Conservation (phyloP, 2,113 vertebrate genomes). For the Maccullochella peelii region DNA sequence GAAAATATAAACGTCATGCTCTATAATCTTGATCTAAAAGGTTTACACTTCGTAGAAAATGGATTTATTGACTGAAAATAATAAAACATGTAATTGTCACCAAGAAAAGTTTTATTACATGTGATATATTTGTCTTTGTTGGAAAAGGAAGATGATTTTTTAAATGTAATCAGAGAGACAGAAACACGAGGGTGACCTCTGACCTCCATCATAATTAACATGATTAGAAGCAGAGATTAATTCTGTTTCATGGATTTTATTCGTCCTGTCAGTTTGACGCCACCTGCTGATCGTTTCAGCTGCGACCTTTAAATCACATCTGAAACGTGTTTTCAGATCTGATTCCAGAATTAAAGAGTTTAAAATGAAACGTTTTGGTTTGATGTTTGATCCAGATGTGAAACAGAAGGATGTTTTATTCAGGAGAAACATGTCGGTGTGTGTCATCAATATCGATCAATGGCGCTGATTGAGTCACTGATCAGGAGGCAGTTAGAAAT, state of each 20-base stretch:
- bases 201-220: conserved; percentile 11
- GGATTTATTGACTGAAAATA: too few relatives aligned
- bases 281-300: neutral
- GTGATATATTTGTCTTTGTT: neutral
- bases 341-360: neutral
- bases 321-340: too few relatives aligned
- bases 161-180: neutral
- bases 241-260: neutral
- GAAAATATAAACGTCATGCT: neutral
- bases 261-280: neutral
- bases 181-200: neutral
- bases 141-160: neutral
- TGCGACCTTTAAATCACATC: neutral
- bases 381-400: neutral
- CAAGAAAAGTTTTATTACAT: neutral
- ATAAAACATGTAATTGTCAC: neutral
- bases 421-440: neutral
- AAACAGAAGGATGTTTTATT: neutral
- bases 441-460: neutral
- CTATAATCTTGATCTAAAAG: neutral
- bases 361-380: neutral
- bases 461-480: neutral
- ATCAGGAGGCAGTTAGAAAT: neutral
- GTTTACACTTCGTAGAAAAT: neutral
- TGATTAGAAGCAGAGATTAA: neutral